phyloP scores from a whole-genome alignment of 2,113 vertebrate genomes.

The Colinus virginianus region DNA sequence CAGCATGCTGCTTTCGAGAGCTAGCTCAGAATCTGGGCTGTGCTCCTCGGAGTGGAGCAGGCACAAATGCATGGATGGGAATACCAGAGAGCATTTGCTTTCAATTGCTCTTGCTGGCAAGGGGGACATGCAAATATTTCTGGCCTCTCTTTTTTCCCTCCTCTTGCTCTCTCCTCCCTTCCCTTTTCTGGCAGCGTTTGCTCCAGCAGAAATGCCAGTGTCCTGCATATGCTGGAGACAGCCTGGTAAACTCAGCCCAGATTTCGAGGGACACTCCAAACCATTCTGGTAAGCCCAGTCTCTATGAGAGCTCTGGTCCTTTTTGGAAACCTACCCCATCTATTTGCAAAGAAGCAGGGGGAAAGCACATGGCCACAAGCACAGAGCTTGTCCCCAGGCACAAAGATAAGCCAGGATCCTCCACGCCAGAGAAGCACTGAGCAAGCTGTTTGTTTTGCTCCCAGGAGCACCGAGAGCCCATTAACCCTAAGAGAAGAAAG shows the following conservation, averaged over 20 bases:
- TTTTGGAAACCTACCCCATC: background rate
- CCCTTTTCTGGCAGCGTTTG: background rate
- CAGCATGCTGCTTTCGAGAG: background rate
- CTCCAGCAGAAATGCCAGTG: background rate
- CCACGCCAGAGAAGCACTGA: background rate
- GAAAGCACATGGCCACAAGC: background rate
- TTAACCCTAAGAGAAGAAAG: background rate
- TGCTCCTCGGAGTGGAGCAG: background rate
- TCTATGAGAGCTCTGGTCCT: background rate
- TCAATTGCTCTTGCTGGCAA: conserved; percentile 27
- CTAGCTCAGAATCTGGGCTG: background rate
- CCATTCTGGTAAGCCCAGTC: background rate
- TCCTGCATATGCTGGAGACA: background rate
- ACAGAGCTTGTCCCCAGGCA: background rate
- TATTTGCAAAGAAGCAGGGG: background rate
- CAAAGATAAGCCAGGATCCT: background rate
- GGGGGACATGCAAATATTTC: background rate
- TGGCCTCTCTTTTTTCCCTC: background rate
- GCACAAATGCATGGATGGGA: background rate
- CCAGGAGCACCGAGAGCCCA: background rate
- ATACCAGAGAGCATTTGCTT: conserved; percentile 38
- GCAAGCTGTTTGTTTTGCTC: background rate
- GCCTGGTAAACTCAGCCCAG: background rate
- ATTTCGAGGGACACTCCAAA: background rate
- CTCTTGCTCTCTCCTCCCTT: background rate